Percentiles rank a stretch among this genome's conserved stretches.
Evolutionary conservation across 1,140 invertebrate genomes (phyloP).

Genomic region (Diuraphis noxia): DNA sequence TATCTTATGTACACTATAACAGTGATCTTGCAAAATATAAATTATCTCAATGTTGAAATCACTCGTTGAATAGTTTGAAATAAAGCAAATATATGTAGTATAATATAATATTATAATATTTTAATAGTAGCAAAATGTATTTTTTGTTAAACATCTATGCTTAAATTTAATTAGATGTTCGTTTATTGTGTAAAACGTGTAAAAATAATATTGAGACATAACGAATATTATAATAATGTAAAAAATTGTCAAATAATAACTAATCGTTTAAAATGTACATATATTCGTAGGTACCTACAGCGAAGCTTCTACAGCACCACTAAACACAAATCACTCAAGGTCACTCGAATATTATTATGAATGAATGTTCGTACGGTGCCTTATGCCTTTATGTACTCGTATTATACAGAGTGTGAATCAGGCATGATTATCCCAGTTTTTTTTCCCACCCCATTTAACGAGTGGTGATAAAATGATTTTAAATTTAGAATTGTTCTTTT

Average conservation of each 20-base stretch:
- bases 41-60: neutral
- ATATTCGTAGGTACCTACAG: neutral
- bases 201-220: neutral
- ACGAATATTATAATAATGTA: neutral
- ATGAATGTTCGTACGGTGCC: neutral
- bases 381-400: neutral
- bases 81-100: no score
- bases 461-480: neutral
- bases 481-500: neutral
- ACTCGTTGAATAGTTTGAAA: neutral
- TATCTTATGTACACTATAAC: neutral
- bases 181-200: neutral
- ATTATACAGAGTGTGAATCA: neutral
- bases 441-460: neutral
- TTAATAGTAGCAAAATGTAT: neutral
- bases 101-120: neutral
- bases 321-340: neutral
- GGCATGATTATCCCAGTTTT: neutral
- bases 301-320: neutral
- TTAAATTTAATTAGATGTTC: neutral
- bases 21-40: neutral
- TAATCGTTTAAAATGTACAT: neutral
- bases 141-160: neutral
- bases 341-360: neutral
- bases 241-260: no score